A percentile compares a stretch with the other conserved stretches of the same genome.
Conservation (phyloP, 1,140 invertebrate genomes). For the Macrosteles quadrilineatus region DNA sequence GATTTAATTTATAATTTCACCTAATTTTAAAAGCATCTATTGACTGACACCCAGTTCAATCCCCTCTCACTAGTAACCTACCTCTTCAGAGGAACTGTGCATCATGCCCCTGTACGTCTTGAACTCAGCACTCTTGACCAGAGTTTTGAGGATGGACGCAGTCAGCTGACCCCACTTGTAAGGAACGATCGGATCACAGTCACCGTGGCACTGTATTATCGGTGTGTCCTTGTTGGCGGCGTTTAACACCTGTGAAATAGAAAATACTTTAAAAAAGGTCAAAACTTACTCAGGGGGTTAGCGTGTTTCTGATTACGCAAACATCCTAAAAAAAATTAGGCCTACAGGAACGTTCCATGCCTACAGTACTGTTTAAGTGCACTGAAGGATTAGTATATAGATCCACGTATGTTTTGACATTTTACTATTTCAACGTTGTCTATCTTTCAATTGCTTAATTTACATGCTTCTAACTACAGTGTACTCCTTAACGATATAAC, state of each 20-base stretch:
- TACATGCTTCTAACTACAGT: no score
- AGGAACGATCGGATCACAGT: constrained; percentile 91
- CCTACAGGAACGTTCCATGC: no score
- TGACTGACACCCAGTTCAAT: constrained; percentile 16
- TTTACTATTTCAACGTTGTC: no score
- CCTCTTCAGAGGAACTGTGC: constrained; percentile 87
- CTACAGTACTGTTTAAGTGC: no score
- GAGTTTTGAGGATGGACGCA: constrained; percentile 78
- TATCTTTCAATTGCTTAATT: no score
- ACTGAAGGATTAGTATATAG: no score
- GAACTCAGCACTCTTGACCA: constrained; percentile 82
- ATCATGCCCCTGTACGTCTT: constrained; percentile 84
- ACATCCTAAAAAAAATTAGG: no score
- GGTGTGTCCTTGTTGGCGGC: constrained; percentile 64
- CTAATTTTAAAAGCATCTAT: background rate
- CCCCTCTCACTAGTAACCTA: constrained; percentile 37
- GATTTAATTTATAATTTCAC: background rate
- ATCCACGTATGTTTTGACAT: no score
- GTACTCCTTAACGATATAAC: no score
- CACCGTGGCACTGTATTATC: constrained; percentile 93
- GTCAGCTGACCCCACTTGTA: constrained; percentile 93
- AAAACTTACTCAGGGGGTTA: no score
- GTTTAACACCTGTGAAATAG: constrained; percentile 48
- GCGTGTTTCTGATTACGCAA: no score
- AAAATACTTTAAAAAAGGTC: no score